phyloP scores from a whole-genome alignment of 2,888 invertebrate species.

The Platycnemis pennipes region DNA sequence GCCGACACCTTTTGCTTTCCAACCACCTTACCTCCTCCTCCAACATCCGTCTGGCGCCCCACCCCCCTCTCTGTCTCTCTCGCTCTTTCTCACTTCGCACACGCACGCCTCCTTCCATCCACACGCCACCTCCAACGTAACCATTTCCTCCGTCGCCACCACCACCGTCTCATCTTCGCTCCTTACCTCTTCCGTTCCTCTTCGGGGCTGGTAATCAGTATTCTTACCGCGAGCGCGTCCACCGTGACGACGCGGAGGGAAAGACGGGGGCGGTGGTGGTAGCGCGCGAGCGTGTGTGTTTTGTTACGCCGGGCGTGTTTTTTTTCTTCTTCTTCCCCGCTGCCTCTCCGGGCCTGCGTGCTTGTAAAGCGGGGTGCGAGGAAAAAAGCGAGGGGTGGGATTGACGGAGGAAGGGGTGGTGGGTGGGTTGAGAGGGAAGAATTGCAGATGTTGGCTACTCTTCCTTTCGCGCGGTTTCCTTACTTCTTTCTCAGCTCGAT shows the following conservation, averaged over 20 bases:
- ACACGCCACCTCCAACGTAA: not conserved
- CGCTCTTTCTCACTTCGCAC: not conserved
- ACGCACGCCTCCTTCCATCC: not conserved
- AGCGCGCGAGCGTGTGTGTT: constrained; percentile 51
- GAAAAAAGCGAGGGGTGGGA: not conserved
- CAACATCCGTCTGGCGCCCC: not conserved
- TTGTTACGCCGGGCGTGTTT: constrained; percentile 45
- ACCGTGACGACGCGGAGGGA: constrained; percentile 55
- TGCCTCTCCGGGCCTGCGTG: constrained; percentile 33
- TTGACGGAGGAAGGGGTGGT: not conserved
- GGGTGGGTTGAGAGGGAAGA: not conserved
- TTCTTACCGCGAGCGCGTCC: constrained; percentile 58
- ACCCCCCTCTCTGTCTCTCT: not conserved
- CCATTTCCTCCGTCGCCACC: not conserved
- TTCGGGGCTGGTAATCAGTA: constrained; percentile 27
- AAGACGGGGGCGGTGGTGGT: constrained; percentile 13
- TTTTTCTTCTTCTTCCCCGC: not conserved
- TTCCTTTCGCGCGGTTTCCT: not conserved
- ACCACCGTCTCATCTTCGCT: not conserved
- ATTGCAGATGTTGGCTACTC: not conserved
- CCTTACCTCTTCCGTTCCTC: not conserved
- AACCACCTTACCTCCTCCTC: not conserved
- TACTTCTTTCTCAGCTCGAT: not conserved
- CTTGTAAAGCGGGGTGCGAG: not conserved
- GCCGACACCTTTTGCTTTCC: not conserved